Percentiles rank a stretch among this genome's conserved stretches.
These are phyloP conservation scores for Enteromius fasciolatus DNA, from an alignment of 2,797 vertebrate genomes.

Conservation along the genomic window DNA sequence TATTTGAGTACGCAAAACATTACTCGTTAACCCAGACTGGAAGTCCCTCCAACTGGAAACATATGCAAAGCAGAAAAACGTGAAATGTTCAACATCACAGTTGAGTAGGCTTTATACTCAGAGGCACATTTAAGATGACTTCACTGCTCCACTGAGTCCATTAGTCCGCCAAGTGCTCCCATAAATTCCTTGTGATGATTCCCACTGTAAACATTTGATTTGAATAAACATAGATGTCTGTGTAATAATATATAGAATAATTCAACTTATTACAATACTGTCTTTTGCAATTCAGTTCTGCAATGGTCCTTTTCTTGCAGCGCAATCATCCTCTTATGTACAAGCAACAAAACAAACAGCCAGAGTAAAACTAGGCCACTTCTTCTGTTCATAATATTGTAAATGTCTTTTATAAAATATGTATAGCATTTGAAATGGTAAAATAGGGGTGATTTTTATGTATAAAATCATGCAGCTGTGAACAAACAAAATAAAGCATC, in stretches of 20 bases:
- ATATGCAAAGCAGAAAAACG: conserved; percentile 34
- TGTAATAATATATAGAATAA: conserved; percentile 3
- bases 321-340: not conserved
- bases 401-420: conserved; percentile 37
- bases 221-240: conserved; percentile 3
- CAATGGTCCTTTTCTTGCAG: conserved; percentile 19
- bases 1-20: conserved; percentile 25
- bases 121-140: conserved; percentile 42
- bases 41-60: conserved; percentile 8
- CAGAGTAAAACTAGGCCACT: not conserved
- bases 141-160: conserved; percentile 13
- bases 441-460: conserved; percentile 7
- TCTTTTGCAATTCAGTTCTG: conserved; percentile 8
- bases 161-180: conserved; percentile 11
- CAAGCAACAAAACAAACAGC: conserved; percentile 17
- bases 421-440: conserved; percentile 19
- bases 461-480: not conserved
- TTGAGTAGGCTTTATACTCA: conserved; percentile 30
- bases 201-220: conserved; percentile 46
- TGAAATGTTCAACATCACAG: conserved; percentile 46
- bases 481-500: not conserved
- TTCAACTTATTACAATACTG: not conserved
- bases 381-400: conserved; percentile 16
- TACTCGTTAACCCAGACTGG: not conserved
- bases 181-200: conserved; percentile 7